phyloP scores from a whole-genome alignment of 2,888 invertebrate species.

The Heteromurus nitidus region DNA sequence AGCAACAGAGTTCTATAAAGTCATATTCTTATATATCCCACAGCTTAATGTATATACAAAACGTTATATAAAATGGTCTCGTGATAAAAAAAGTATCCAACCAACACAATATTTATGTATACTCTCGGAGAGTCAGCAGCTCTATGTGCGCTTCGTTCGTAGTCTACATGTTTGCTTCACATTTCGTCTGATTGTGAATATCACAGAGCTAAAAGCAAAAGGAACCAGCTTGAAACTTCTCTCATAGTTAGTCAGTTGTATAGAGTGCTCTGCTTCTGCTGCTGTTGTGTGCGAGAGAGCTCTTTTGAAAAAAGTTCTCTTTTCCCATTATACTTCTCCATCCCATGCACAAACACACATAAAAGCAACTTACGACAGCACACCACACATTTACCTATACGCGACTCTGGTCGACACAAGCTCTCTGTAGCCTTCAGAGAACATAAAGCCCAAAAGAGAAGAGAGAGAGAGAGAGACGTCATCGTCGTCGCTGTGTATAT shows the following conservation, averaged over 20 bases:
- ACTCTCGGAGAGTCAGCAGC: background rate
- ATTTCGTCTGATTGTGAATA: background rate
- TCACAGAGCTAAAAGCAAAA: slow-evolving; percentile 23
- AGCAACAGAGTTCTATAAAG: slow-evolving; percentile 14
- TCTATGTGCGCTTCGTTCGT: background rate
- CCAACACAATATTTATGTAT: slow-evolving; percentile 15
- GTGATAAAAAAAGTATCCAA: slow-evolving; percentile 22
- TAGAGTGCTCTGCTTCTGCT: slow-evolving; percentile 12
- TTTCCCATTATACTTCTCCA: slow-evolving; percentile 13
- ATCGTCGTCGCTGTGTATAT: no score
- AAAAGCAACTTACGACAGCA: background rate
- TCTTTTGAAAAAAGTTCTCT: slow-evolving; percentile 23
- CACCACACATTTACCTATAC: background rate
- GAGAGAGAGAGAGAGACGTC: background rate
- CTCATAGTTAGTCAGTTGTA: background rate
- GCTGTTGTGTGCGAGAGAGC: no score
- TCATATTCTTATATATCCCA: background rate
- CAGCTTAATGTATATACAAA: background rate
- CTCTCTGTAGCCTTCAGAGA: slow-evolving; percentile 35
- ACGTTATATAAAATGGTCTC: slow-evolving; percentile 4
- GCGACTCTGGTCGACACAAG: background rate
- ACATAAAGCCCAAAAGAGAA: slow-evolving; percentile 34
- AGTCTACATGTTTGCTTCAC: background rate
- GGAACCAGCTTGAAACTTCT: slow-evolving; percentile 31
- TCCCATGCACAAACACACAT: background rate